These are phyloP conservation scores for Litocranius walleri DNA, from an alignment of 2,113 vertebrate genomes.

Conservation along the genomic window DNA sequence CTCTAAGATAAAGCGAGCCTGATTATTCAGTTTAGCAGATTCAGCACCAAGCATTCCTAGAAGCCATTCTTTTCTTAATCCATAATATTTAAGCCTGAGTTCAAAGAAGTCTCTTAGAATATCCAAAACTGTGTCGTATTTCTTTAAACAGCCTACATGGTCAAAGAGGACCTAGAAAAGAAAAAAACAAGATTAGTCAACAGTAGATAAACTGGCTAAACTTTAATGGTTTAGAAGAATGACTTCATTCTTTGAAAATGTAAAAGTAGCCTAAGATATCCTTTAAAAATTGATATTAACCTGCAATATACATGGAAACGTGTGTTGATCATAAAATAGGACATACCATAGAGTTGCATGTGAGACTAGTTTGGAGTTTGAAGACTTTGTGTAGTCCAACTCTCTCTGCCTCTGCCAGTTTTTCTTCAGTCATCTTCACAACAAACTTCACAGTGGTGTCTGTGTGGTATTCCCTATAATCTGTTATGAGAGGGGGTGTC, in stretches of 20 bases:
- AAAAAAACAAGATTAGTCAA: neutral
- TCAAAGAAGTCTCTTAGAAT: constrained; percentile 95
- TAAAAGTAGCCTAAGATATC: neutral
- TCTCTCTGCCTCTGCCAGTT: constrained; percentile 87
- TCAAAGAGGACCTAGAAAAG: constrained; percentile 93
- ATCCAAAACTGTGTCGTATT: constrained; percentile 90
- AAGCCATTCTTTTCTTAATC: constrained; percentile 95
- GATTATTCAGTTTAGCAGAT: constrained; percentile 91
- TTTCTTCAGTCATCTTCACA: constrained; percentile 92
- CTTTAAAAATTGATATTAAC: constrained; percentile 3
- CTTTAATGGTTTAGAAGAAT: neutral
- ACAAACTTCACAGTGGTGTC: constrained; percentile 95
- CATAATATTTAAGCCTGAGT: constrained; percentile 91
- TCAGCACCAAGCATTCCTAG: constrained; percentile 93
- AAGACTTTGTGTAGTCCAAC: constrained; percentile 96
- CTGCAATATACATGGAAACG: neutral
- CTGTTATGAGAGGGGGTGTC: constrained; percentile 91
- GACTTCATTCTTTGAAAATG: neutral
- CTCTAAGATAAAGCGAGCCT: constrained; percentile 98
- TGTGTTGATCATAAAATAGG: neutral
- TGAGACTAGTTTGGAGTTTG: constrained; percentile 92
- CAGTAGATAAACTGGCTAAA: neutral
- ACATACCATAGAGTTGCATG: constrained; percentile 96
- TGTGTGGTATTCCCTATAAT: constrained; percentile 97
- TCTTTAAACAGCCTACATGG: constrained; percentile 94